Conservation (phyloP, 2,888 invertebrate species). For the Philhelius pedissequus region DNA sequence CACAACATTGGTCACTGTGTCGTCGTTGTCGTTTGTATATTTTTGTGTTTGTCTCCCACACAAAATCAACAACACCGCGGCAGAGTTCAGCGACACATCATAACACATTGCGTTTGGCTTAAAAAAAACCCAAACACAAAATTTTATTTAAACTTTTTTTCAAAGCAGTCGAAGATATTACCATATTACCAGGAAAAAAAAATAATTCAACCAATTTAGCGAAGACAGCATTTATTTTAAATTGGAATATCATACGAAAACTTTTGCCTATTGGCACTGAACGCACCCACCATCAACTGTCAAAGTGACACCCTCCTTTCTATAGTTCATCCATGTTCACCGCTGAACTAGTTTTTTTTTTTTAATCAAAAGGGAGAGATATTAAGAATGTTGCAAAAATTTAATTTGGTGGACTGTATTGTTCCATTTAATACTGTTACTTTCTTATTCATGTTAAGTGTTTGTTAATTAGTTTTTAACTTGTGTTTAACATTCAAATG, state of each 20-base stretch:
- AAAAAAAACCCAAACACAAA: background rate
- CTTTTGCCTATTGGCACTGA: constrained; percentile 16
- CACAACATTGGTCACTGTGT: background rate
- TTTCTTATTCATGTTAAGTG: constrained; percentile 55
- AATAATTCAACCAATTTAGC: constrained; percentile 44
- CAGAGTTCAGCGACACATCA: background rate
- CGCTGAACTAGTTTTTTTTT: constrained; percentile 6
- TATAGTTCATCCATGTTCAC: background rate
- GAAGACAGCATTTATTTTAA: background rate
- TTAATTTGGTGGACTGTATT: constrained; percentile 39
- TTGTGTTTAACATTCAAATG: background rate
- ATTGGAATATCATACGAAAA: constrained; percentile 19
- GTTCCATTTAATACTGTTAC: constrained; percentile 39
- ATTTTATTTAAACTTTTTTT: background rate
- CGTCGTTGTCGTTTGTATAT: background rate
- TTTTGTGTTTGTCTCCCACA: background rate
- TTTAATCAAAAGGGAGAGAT: background rate
- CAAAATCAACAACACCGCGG: constrained; percentile 27
- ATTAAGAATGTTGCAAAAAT: background rate
- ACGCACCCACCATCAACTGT: constrained; percentile 9
- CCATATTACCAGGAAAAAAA: background rate
- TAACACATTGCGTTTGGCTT: background rate
- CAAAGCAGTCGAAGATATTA: background rate
- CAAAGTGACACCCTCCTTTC: constrained; percentile 31
- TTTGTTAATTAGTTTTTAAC: constrained; percentile 56